Evolutionary conservation across 2,113 vertebrate genomes (phyloP).

Genomic region (Hippocampus guttulatus): DNA sequence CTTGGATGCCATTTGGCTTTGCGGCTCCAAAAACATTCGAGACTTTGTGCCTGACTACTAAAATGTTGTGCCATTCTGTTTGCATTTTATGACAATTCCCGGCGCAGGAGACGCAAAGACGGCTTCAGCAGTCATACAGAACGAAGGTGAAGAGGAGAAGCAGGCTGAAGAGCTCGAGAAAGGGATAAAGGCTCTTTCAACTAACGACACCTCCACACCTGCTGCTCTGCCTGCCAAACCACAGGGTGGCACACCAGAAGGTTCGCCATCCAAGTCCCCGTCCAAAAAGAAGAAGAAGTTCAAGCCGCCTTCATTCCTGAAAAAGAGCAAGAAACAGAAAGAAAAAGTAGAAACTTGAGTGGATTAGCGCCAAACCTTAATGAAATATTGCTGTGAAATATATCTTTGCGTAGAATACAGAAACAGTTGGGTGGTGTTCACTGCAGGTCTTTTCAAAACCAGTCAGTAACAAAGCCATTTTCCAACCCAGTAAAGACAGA

Average conservation of each 20-base stretch:
- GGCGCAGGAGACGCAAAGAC: slow-evolving; percentile 60
- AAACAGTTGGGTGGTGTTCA: slow-evolving; percentile 32
- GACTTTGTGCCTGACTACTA: background rate
- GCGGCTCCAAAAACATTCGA: slow-evolving; percentile 10
- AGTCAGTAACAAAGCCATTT: background rate
- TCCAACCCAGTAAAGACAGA: background rate
- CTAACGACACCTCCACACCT: slow-evolving; percentile 74
- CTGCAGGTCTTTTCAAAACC: slow-evolving; percentile 1
- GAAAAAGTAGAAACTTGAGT: slow-evolving; percentile 89
- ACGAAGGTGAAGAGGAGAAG: slow-evolving; percentile 81
- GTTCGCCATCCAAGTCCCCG: slow-evolving; percentile 92
- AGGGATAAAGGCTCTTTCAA: slow-evolving; percentile 77
- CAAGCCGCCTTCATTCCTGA: slow-evolving; percentile 94
- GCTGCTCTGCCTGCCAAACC: slow-evolving; percentile 64
- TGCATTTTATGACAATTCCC: slow-evolving; percentile 15
- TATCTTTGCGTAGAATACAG: slow-evolving; percentile 30
- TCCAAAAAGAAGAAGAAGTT: slow-evolving; percentile 99
- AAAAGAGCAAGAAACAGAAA: slow-evolving; percentile 95
- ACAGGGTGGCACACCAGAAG: slow-evolving; percentile 82
- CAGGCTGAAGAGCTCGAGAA: slow-evolving; percentile 75
- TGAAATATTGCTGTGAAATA: slow-evolving; percentile 52
- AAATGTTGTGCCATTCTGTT: slow-evolving; percentile 5
- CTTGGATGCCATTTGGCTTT: slow-evolving; percentile 36
- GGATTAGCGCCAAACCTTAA: slow-evolving; percentile 29
- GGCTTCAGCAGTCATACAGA: slow-evolving; percentile 69